Base-by-base conservation (phyloP, 2,888 invertebrate genomes). In the Nysson spinosus region DNA sequence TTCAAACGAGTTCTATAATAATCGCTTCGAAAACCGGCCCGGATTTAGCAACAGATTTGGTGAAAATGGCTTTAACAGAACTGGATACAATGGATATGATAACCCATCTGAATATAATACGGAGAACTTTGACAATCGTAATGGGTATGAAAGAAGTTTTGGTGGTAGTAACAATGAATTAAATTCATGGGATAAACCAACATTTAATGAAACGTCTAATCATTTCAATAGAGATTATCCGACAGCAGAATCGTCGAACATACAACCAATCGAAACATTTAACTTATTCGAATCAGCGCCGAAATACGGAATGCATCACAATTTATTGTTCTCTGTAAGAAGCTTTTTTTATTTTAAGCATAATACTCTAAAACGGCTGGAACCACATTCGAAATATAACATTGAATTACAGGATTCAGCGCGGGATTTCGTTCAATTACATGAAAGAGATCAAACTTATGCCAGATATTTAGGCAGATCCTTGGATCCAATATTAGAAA, bases 321-420 rank as follows among this genome's bases (percentile, higher is more conserved):
- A 96, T 88, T 88, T 96, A 42, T 85, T 96, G 16, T 90, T 96
- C 67, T 94, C 95, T 88, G 96, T 95, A 88, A 84, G 79, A 56
- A 55, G 9, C 9, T 14, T 43, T 3, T 9, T 35, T 7, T 22
- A 2, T 5, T 7, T 22, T 32, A n/a, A n/a, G n/a, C n/a, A n/a
- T n/a, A n/a, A n/a, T n/a, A n/a, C n/a, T n/a, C n/a, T n/a, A n/a
- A n/a, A n/a, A n/a, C n/a, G n/a, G n/a, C n/a, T n/a, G n/a, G n/a
- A n/a, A n/a, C n/a, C n/a, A n/a, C n/a, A n/a, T n/a, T n/a, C n/a
- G n/a, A n/a, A n/a, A n/a, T n/a, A n/a, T n/a, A n/a, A n/a, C n/a
- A n/a, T 1, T 30, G 30, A 30, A 4, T 12, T 79, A 11, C 80
- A 96, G 95, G 96, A 96, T 84, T 90, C 92, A 0, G 91, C 95